A percentile compares a stretch with the other conserved stretches of the same genome.
Conservation (phyloP, 2,113 vertebrate genomes). For the Conger conger region DNA sequence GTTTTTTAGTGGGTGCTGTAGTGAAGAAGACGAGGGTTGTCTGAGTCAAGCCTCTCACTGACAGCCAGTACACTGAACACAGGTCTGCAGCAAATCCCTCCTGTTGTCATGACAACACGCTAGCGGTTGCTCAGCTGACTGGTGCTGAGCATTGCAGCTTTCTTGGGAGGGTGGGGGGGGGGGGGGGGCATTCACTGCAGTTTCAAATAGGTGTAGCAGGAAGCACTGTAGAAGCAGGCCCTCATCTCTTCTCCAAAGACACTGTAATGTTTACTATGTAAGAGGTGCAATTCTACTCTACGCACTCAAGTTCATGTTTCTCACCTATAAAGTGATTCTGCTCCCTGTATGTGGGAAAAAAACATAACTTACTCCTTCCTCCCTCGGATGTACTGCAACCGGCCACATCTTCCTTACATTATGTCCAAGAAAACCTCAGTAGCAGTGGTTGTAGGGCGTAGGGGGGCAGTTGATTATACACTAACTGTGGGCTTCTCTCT, state of each 20-base stretch:
- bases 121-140: slow-evolving; percentile 54
- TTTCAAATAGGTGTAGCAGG: neutral
- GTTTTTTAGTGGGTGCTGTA: slow-evolving; percentile 35
- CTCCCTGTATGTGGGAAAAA: too few relatives aligned
- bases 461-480: neutral
- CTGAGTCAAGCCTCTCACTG: slow-evolving; percentile 49
- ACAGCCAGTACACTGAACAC: slow-evolving; percentile 51
- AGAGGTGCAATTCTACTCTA: too few relatives aligned
- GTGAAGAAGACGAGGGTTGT: slow-evolving; percentile 16
- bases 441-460: neutral
- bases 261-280: neutral
- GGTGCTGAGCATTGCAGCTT: slow-evolving; percentile 54
- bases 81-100: slow-evolving; percentile 53
- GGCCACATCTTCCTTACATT: neutral
- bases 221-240: neutral
- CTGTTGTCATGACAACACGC: slow-evolving; percentile 66
- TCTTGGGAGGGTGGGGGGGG: neutral
- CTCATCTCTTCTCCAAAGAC: neutral
- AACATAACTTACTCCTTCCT: neutral
- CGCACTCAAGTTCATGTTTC: neutral
- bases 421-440: neutral
- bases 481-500: neutral
- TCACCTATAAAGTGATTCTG: neutral
- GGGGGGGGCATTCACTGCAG: neutral
- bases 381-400: neutral